Percentiles rank a stretch among this genome's conserved stretches.
Evolutionary conservation across 2,113 vertebrate species (phyloP).

Genomic region (Cynopterus brachyotis): DNA sequence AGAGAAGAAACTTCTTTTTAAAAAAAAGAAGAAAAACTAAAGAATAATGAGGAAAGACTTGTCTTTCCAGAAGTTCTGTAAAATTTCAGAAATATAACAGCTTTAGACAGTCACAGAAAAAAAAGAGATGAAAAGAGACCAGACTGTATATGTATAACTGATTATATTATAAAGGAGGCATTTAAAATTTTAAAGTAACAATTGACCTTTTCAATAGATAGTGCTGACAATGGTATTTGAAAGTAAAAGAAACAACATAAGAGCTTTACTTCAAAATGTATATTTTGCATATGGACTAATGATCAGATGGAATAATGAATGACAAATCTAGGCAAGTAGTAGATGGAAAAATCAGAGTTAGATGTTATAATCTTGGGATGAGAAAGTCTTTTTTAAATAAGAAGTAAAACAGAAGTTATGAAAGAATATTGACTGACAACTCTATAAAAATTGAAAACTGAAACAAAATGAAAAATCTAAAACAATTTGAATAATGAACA

Average conservation of each 20-base stretch:
- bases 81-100: not conserved
- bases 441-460: not conserved
- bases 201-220: not conserved
- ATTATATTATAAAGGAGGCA: not conserved
- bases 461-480: not conserved
- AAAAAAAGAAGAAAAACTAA: not conserved
- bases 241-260: not conserved
- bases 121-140: not conserved
- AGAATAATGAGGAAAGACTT: not conserved
- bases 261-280: not conserved
- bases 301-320: not conserved
- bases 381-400: not conserved
- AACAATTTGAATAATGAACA: not conserved
- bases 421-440: not conserved
- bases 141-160: not conserved
- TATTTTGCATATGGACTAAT: not conserved
- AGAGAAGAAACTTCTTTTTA: not conserved
- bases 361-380: not conserved
- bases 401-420: not conserved
- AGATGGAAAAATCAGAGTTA: not conserved
- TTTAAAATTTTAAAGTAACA: not conserved
- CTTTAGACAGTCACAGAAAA: not conserved
- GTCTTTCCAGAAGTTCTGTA: not conserved
- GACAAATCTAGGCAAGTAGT: not conserved
- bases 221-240: not conserved